Conservation (phyloP, 2,113 vertebrate species). For the Saiga tatarica region DNA sequence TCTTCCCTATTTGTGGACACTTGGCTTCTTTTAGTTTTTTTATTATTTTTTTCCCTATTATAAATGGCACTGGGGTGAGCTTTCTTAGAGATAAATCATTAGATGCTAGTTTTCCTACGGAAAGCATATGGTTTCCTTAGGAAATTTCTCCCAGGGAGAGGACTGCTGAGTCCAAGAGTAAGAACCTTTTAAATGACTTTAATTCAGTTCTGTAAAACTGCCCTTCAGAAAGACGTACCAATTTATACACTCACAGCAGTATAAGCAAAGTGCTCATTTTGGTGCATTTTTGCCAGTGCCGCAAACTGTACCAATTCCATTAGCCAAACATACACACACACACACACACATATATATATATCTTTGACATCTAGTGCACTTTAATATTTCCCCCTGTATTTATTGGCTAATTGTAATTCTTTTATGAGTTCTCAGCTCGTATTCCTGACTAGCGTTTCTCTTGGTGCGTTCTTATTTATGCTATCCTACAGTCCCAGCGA, state of each 20-base stretch:
- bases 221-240: neutral
- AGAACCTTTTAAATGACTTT: neutral
- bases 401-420: neutral
- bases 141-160: neutral
- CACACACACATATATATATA: neutral
- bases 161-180: neutral
- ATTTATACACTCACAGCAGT: neutral
- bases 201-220: constrained; percentile 6
- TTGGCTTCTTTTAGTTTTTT: neutral
- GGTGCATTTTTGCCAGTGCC: rapidly evolving
- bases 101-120: neutral
- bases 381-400: neutral
- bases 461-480: neutral
- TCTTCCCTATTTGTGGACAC: neutral
- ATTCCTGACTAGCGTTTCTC: neutral
- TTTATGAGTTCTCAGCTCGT: neutral
- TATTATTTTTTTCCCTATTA: neutral
- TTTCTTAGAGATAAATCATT: neutral
- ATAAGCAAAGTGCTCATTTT: neutral
- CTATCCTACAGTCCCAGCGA: neutral
- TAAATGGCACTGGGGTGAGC: neutral
- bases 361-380: neutral
- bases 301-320: neutral
- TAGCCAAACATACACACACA: neutral
- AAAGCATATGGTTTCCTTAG: neutral